Evolutionary conservation across 1,140 invertebrate genomes (phyloP).

Genomic region (Helicoverpa armigera): DNA sequence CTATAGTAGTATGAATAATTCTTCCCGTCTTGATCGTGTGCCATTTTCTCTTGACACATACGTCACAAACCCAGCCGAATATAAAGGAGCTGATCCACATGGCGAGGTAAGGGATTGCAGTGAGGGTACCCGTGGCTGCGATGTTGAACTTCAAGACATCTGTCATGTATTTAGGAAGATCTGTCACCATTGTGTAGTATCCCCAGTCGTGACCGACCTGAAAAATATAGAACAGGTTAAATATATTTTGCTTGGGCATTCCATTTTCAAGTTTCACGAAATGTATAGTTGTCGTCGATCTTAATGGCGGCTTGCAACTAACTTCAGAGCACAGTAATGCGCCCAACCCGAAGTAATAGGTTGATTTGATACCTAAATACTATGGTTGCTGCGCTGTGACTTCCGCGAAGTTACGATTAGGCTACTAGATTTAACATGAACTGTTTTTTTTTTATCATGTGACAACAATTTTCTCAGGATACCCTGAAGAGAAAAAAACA

Average conservation of each 20-base stretch:
- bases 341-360: too few species aligned
- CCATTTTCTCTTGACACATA: constrained; percentile 84
- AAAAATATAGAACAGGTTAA: constrained; percentile 21
- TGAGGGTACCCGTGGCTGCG: constrained; percentile 88
- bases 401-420: too few species aligned
- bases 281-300: too few species aligned
- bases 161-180: constrained; percentile 95
- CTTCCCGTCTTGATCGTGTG: constrained; percentile 87
- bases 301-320: too few species aligned
- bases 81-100: constrained; percentile 89
- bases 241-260: background rate
- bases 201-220: constrained; percentile 94
- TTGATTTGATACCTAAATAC: too few species aligned
- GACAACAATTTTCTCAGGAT: too few species aligned
- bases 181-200: constrained; percentile 94
- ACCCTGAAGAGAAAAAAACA: background rate
- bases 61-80: constrained; percentile 88
- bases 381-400: too few species aligned
- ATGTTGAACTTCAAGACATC: constrained; percentile 93
- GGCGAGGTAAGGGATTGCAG: constrained; percentile 88
- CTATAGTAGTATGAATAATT: constrained; percentile 88
- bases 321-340: too few species aligned
- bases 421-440: too few species aligned
- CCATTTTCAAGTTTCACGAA: too few species aligned
- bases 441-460: too few species aligned